Percentiles rank a stretch among this genome's conserved stretches.
Evolutionary conservation across 2,113 vertebrate genomes (phyloP).

Genomic region (Passer montanus): DNA sequence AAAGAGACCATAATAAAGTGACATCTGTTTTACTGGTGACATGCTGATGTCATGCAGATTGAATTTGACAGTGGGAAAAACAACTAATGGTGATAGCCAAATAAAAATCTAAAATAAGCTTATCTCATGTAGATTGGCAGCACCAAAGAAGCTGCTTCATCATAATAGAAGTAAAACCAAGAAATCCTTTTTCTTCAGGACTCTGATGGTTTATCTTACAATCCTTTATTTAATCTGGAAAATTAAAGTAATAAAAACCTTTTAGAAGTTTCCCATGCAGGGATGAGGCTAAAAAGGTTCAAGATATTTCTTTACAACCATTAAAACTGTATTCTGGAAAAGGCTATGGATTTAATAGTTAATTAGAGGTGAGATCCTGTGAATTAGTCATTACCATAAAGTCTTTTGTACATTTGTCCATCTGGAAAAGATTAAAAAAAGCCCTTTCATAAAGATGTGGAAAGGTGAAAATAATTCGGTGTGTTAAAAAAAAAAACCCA

Average conservation of each 20-base stretch:
- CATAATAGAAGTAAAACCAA: neutral
- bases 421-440: neutral
- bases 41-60: constrained; percentile 34
- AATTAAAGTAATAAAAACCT: neutral
- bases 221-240: neutral
- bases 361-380: neutral
- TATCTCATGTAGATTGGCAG: neutral
- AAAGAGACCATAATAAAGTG: neutral
- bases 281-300: neutral
- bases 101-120: neutral
- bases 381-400: neutral
- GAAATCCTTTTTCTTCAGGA: neutral
- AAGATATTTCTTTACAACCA: neutral
- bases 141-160: neutral
- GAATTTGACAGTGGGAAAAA: constrained; percentile 17
- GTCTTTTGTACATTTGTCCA: neutral
- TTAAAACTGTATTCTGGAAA: neutral
- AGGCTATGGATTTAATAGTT: neutral
- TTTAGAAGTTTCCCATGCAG: neutral
- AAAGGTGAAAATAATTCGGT: neutral
- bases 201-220: neutral
- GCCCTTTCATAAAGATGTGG: neutral
- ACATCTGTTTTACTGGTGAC: constrained; percentile 30
- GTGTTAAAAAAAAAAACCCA: neutral
- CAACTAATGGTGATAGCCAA: neutral